phyloP scores from a whole-genome alignment of 1,140 invertebrate genomes.

The Lordiphosa mommai region DNA sequence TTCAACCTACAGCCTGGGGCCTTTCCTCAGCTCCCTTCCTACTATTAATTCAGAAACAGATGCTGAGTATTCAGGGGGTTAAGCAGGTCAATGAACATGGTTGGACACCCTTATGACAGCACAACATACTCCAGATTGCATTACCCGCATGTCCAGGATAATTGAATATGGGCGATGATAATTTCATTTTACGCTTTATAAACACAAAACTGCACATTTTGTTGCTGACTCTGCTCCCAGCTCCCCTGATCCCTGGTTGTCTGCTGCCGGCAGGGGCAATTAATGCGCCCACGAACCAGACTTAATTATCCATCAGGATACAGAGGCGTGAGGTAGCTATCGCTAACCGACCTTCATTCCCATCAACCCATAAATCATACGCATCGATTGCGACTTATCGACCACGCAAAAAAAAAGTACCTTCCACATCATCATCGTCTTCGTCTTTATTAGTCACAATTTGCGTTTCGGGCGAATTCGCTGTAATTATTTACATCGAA shows the following conservation, averaged over 20 bases:
- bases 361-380: slow-evolving; percentile 43
- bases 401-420: slow-evolving; percentile 30
- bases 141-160: slow-evolving; percentile 27
- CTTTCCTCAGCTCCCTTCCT: too few relatives aligned
- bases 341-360: slow-evolving; percentile 1
- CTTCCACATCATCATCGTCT: slow-evolving; percentile 16
- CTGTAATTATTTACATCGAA: slow-evolving; percentile 67
- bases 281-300: slow-evolving; percentile 42
- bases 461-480: slow-evolving; percentile 44
- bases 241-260: neutral
- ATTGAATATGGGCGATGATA: slow-evolving; percentile 69
- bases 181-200: slow-evolving; percentile 68
- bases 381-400: slow-evolving; percentile 51
- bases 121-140: neutral
- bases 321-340: slow-evolving; percentile 1
- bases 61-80: neutral
- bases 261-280: slow-evolving; percentile 25
- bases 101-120: neutral
- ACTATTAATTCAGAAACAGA: too few relatives aligned
- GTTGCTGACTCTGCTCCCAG: slow-evolving; percentile 6
- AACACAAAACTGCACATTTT: slow-evolving; percentile 61
- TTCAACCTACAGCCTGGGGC: too few relatives aligned
- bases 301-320: slow-evolving; percentile 24
- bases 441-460: slow-evolving; percentile 50
- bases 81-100: slow-evolving; percentile 1